Evolutionary conservation across 2,888 invertebrate genomes (phyloP).

Genomic region (Drosophila putrida): DNA sequence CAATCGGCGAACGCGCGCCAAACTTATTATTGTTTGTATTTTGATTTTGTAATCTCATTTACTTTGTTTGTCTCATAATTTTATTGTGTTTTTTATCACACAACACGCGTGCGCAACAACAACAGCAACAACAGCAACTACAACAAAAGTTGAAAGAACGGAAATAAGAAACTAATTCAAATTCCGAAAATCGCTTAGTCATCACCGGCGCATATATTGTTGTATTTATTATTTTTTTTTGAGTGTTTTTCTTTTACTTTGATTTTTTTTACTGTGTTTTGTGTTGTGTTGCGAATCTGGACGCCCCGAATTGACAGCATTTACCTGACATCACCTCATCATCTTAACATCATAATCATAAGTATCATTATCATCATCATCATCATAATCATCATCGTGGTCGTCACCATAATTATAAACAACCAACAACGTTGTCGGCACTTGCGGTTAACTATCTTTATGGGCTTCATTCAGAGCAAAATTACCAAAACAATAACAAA

Average conservation of each 20-base stretch:
- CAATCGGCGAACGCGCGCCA: slow-evolving; percentile 46
- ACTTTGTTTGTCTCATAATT: background rate
- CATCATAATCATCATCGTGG: slow-evolving; percentile 30
- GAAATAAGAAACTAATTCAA: slow-evolving; percentile 32
- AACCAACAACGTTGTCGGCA: slow-evolving; percentile 37
- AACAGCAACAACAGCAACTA: slow-evolving; percentile 15
- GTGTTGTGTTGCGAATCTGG: slow-evolving; percentile 17
- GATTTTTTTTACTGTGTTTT: slow-evolving; percentile 13
- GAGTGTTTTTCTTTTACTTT: slow-evolving; percentile 5
- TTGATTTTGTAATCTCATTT: slow-evolving; percentile 1
- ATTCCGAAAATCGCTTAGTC: slow-evolving; percentile 34
- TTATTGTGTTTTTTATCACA: slow-evolving; percentile 4
- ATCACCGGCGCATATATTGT: slow-evolving; percentile 30
- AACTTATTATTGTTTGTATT: slow-evolving; percentile 20
- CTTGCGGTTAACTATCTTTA: slow-evolving; percentile 73
- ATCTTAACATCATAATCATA: slow-evolving; percentile 26
- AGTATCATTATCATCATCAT: slow-evolving; percentile 34
- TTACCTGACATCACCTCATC: slow-evolving; percentile 59
- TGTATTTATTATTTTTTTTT: background rate
- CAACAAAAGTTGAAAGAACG: slow-evolving; percentile 22
- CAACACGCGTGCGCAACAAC: slow-evolving; percentile 41
- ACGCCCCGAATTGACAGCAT: slow-evolving; percentile 34
- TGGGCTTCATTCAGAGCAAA: slow-evolving; percentile 61
- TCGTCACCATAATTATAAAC: slow-evolving; percentile 23
- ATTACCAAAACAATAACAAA: slow-evolving; percentile 24